Percentiles rank a stretch among this genome's conserved stretches.
phyloP scores from a whole-genome alignment of 2,888 invertebrate species.

The Lasioglossum marginatum region DNA sequence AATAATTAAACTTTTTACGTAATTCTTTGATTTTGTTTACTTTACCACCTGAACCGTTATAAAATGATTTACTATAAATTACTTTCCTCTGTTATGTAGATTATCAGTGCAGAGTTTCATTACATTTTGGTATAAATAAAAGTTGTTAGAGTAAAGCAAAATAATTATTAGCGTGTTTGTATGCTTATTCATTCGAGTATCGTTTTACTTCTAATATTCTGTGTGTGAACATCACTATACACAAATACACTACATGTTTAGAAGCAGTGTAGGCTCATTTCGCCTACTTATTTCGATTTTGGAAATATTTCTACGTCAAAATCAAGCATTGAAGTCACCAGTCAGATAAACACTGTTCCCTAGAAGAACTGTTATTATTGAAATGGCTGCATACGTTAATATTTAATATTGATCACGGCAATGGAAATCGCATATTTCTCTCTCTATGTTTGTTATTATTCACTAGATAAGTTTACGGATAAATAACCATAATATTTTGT shows the following conservation, averaged over 20 bases:
- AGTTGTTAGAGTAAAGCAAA: background rate
- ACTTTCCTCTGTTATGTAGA: background rate
- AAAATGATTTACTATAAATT: background rate
- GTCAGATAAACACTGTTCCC: background rate
- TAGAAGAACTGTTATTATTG: background rate
- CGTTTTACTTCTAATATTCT: background rate
- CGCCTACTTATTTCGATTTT: background rate
- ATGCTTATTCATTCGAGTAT: background rate
- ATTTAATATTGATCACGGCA: background rate
- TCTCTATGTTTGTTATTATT: background rate
- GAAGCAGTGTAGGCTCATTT: background rate
- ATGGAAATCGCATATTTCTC: background rate
- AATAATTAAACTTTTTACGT: background rate
- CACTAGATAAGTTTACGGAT: background rate
- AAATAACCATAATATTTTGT: background rate
- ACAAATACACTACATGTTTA: background rate
- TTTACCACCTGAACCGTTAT: background rate
- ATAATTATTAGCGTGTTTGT: background rate
- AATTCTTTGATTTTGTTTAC: background rate
- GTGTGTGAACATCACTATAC: background rate
- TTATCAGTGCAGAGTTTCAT: too few species aligned
- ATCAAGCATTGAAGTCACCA: background rate
- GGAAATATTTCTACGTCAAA: background rate
- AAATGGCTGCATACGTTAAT: background rate
- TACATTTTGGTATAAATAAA: background rate